phyloP scores from a whole-genome alignment of 2,888 invertebrate species.

The Rhagonycha lutea region DNA sequence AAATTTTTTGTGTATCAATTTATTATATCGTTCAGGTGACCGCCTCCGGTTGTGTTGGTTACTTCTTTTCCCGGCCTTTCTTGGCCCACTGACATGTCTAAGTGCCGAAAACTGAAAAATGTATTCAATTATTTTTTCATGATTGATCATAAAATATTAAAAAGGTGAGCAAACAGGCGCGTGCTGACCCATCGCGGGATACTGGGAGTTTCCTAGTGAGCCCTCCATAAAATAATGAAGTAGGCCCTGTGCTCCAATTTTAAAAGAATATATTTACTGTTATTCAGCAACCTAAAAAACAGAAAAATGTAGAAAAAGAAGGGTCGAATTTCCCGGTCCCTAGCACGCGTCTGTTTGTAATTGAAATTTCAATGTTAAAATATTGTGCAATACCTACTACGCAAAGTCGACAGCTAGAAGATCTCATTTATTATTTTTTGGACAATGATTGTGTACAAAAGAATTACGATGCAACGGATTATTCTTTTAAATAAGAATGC shows the following conservation, averaged over 20 bases:
- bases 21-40: slow-evolving; percentile 65
- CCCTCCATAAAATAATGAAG: too few relatives aligned
- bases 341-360: too few relatives aligned
- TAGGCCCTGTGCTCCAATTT: too few relatives aligned
- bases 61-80: slow-evolving; percentile 60
- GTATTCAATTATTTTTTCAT: neutral
- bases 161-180: neutral
- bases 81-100: slow-evolving; percentile 83
- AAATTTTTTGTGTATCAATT: too few relatives aligned
- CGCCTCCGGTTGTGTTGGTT: slow-evolving; percentile 57
- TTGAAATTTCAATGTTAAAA: neutral
- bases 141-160: neutral
- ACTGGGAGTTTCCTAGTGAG: too few relatives aligned
- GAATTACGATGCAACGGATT: neutral
- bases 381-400: neutral
- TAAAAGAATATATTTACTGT: too few relatives aligned
- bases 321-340: too few relatives aligned
- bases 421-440: neutral
- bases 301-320: too few relatives aligned
- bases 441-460: neutral
- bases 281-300: too few relatives aligned
- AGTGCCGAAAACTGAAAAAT: slow-evolving; percentile 74
- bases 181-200: too few relatives aligned
- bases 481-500: slow-evolving; percentile 85
- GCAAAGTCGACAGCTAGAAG: neutral